These are phyloP conservation scores for Crossaster papposus DNA, from an alignment of 53 echinoderm and acorn worm species.

Conservation along the genomic window DNA sequence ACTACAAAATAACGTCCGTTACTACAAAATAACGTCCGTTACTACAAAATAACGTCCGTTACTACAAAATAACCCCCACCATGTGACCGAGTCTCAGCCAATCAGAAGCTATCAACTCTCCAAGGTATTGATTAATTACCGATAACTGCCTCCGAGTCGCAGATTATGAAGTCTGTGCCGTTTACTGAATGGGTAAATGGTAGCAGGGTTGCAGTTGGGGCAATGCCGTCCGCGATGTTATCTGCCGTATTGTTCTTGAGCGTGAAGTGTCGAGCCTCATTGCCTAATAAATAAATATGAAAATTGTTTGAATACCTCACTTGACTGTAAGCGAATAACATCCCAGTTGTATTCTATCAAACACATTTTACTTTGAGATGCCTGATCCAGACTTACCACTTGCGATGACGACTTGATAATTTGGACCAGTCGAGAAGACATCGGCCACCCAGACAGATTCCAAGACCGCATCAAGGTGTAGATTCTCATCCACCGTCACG, in stretches of 20 bases:
- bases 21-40: too few relatives aligned
- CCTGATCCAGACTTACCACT: constrained; percentile 52
- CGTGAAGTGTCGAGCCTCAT: constrained; percentile 87
- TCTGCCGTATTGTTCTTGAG: constrained; percentile 78
- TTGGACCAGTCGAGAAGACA: constrained; percentile 86
- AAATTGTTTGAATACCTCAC: too few relatives aligned
- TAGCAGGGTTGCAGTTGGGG: constrained; percentile 71
- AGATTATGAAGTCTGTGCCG: constrained; percentile 82
- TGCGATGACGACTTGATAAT: constrained; percentile 79
- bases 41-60: too few relatives aligned
- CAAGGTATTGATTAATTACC: constrained; percentile 59
- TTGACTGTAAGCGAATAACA: too few relatives aligned
- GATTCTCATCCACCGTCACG: constrained; percentile 70
- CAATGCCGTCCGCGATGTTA: constrained; percentile 67
- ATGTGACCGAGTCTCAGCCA: neutral
- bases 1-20: too few relatives aligned
- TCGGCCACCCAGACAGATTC: constrained; percentile 86
- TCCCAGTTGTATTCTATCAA: too few relatives aligned
- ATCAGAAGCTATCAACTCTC: too few relatives aligned
- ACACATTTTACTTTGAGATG: neutral
- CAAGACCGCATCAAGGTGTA: constrained; percentile 73
- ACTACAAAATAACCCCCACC: too few relatives aligned
- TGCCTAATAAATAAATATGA: constrained; percentile 58
- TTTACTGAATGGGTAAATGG: constrained; percentile 75
- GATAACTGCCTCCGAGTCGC: constrained; percentile 54